These are phyloP conservation scores for Pleuronectes platessa DNA, from an alignment of 2,113 vertebrate species.

Conservation along the genomic window DNA sequence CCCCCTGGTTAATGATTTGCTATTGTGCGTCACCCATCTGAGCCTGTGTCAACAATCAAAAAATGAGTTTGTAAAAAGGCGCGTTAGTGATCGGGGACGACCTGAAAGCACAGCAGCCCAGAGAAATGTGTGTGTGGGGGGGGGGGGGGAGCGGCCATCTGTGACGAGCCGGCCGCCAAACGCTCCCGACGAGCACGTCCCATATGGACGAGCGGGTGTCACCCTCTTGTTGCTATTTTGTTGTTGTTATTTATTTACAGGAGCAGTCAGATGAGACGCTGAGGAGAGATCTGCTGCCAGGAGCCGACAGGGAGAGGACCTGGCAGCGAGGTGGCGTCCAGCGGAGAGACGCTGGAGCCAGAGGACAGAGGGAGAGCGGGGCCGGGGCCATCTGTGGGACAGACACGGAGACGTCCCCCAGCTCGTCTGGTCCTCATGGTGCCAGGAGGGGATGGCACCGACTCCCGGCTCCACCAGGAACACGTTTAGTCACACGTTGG, in stretches of 20 bases:
- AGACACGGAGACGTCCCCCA: slow-evolving; percentile 64
- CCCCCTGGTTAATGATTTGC: slow-evolving; percentile 65
- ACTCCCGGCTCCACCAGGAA: too few relatives aligned
- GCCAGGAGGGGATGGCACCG: slow-evolving; percentile 43
- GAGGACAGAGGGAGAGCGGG: slow-evolving; percentile 52
- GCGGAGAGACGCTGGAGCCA: slow-evolving; percentile 43
- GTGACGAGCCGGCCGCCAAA: slow-evolving; percentile 55
- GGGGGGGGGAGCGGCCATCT: slow-evolving; percentile 68
- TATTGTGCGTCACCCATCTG: slow-evolving; percentile 72
- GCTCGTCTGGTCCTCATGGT: slow-evolving; percentile 28
- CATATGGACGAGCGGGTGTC: slow-evolving; percentile 69
- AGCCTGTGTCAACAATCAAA: slow-evolving; percentile 54
- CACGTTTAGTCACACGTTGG: not conserved
- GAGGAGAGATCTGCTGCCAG: slow-evolving; percentile 32
- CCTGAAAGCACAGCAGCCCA: slow-evolving; percentile 56
- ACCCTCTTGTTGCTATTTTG: slow-evolving; percentile 74
- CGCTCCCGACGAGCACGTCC: slow-evolving; percentile 57
- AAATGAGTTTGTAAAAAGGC: slow-evolving; percentile 29
- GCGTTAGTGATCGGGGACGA: slow-evolving; percentile 12
- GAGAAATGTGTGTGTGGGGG: slow-evolving; percentile 18
- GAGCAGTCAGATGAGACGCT: slow-evolving; percentile 44
- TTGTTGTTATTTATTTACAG: slow-evolving; percentile 81
- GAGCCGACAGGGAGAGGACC: not conserved
- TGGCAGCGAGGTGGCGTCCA: slow-evolving; percentile 41
- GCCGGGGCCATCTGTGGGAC: slow-evolving; percentile 74